These are phyloP conservation scores for Girardia tigrina DNA, from an alignment of 2,888 invertebrate species.

Conservation along the genomic window DNA sequence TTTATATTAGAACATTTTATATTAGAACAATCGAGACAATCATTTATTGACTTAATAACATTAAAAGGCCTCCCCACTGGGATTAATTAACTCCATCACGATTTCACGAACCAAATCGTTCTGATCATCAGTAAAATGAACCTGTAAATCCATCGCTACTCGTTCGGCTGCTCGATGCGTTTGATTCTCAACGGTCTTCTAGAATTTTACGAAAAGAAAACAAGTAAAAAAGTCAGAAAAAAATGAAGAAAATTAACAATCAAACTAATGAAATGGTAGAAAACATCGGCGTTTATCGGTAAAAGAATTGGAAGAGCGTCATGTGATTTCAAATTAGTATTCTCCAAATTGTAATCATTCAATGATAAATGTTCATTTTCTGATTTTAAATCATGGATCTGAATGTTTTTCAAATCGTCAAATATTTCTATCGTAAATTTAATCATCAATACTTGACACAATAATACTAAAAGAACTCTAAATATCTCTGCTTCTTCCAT, in stretches of 20 bases:
- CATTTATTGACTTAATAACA: no score
- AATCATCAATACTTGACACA: background rate
- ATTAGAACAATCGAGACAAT: no score
- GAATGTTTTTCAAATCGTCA: no score
- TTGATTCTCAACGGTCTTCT: background rate
- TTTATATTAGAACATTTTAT: no score
- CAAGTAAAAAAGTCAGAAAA: background rate
- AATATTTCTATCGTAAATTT: no score
- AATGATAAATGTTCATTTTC: background rate
- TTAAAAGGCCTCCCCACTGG: background rate
- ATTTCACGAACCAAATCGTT: background rate
- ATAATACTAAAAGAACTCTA: background rate
- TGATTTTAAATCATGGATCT: background rate
- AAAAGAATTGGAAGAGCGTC: background rate
- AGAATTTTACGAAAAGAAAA: no score
- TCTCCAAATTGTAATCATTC: background rate
- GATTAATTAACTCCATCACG: background rate
- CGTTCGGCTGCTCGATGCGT: background rate
- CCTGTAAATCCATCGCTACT: background rate
- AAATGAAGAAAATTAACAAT: background rate
- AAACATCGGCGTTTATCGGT: background rate
- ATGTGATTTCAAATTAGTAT: background rate
- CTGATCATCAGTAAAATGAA: background rate
- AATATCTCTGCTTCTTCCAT: background rate
- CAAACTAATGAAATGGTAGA: background rate